These are phyloP conservation scores for Thymallus thymallus DNA, from an alignment of 2,113 vertebrate species.

Conservation along the genomic window DNA sequence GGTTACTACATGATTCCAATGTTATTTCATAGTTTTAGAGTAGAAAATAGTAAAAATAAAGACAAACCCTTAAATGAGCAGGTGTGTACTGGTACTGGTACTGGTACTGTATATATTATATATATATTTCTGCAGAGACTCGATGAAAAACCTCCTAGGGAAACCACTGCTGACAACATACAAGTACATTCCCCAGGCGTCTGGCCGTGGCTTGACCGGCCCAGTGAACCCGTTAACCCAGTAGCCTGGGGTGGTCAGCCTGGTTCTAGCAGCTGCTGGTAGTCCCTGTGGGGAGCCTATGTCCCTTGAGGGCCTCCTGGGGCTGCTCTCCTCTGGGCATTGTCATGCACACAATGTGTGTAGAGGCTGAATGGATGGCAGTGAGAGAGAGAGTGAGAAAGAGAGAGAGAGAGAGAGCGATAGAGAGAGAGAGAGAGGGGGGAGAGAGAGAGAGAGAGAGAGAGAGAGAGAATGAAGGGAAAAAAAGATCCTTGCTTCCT, in stretches of 20 bases:
- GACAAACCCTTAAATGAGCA: no score
- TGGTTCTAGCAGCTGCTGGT: slow-evolving; percentile 32
- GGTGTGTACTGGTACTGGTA: no score
- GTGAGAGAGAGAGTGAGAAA: background rate
- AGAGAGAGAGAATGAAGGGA: background rate
- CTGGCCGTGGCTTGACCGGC: slow-evolving; percentile 17
- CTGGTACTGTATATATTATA: no score
- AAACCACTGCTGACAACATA: slow-evolving; percentile 20
- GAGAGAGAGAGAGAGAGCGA: background rate
- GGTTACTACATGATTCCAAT: no score
- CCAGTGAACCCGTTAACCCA: slow-evolving; percentile 44
- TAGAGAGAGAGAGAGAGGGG: background rate
- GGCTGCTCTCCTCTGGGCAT: slow-evolving; percentile 27
- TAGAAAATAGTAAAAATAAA: no score
- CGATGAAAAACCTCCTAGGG: no score
- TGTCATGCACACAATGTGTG: slow-evolving; percentile 31
- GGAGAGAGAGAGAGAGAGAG: background rate
- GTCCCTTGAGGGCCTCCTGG: slow-evolving; percentile 8
- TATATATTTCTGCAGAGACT: no score
- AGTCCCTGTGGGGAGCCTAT: slow-evolving; percentile 25
- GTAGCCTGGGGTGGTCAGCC: slow-evolving; percentile 19
- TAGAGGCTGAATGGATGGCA: slow-evolving; percentile 4
- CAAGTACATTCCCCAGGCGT: slow-evolving; percentile 39
- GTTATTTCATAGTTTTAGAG: no score
- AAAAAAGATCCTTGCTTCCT: background rate